These are phyloP conservation scores for Drosophila histrio DNA, from an alignment of 2,888 invertebrate species.

Conservation along the genomic window DNA sequence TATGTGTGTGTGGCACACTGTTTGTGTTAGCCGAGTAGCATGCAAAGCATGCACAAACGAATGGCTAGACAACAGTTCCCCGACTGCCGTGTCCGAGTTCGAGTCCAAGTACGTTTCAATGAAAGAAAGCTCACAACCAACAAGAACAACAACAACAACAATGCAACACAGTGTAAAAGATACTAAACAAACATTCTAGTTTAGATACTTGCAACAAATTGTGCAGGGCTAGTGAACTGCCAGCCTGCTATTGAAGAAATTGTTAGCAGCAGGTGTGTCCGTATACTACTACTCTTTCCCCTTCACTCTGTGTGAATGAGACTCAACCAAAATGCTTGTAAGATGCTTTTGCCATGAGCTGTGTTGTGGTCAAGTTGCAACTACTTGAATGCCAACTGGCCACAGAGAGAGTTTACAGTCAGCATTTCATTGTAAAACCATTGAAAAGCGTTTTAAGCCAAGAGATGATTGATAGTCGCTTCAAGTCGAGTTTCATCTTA, in stretches of 20 bases:
- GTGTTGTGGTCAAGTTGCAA: constrained; percentile 50
- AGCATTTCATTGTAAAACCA: constrained; percentile 36
- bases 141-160: constrained; percentile 1
- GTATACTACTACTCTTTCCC: not conserved
- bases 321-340: constrained; percentile 42
- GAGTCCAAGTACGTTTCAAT: constrained; percentile 25
- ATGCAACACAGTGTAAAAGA: constrained; percentile 45
- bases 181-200: constrained; percentile 66
- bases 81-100: constrained; percentile 23
- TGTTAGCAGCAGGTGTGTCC: constrained; percentile 33
- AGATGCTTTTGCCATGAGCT: constrained; percentile 45
- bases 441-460: constrained; percentile 31
- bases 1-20: constrained; percentile 18
- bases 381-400: constrained; percentile 44
- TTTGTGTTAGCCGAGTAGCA: constrained; percentile 32
- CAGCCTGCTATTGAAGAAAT: constrained; percentile 37
- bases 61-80: constrained; percentile 49
- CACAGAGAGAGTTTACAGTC: constrained; percentile 42
- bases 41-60: constrained; percentile 57
- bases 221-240: constrained; percentile 52
- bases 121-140: constrained; percentile 35
- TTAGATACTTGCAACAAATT: constrained; percentile 60
- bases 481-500: not conserved
- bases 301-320: constrained; percentile 9
- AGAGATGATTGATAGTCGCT: constrained; percentile 37